Base-by-base conservation (phyloP, 2,888 invertebrate species). In the Caenorhabditis japonica region DNA sequence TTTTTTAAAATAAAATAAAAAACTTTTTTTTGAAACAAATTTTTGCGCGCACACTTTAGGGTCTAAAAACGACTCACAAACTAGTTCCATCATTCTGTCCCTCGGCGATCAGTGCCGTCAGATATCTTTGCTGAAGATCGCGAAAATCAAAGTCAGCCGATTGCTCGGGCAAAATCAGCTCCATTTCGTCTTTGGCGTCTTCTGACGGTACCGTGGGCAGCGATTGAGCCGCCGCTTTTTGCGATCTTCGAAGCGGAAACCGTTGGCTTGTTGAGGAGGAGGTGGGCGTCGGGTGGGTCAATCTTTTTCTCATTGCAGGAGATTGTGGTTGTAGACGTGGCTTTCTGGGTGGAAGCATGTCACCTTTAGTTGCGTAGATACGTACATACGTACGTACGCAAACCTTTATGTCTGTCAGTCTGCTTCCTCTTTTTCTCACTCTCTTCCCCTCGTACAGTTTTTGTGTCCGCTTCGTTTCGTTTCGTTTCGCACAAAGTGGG, bases 131-230 rank as follows among this genome's bases (percentile, higher is more conserved):
- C 41, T 73, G 64, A 3, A 73, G 19, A n/a, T 64, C 55, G 2
- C 66, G 66, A 15, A 73, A 73, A 60, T 73, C 72, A 17, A 73
- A 73, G 17, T 69, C 69, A 12, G 38, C 46, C 17, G 60, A 55
- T 34, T 53, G 58, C 12, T 44, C 55, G 4, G 60, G 53, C 2
- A 46, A 34, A n/a, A 60, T 60, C 25, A 60, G 49, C 4, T 60
- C 55, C n/a, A n/a, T n/a, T n/a, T n/a, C n/a, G 19, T 64, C 56
- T 15, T 34, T 39, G 25, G 34, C 46, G 17, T 55, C 60, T 19
- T 53, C 53, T 10, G 69, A 69, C n/a, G 46, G 69, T 25, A 60
- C 53, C 4, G 69, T 60, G 10, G 60, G 56, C 38, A 64, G 47
- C 4, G 58, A 58, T 8, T 47, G 53, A 12, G 51, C 44, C n/a